Base-by-base conservation (phyloP, 2,888 invertebrate species). In the Spilarctia lutea region DNA sequence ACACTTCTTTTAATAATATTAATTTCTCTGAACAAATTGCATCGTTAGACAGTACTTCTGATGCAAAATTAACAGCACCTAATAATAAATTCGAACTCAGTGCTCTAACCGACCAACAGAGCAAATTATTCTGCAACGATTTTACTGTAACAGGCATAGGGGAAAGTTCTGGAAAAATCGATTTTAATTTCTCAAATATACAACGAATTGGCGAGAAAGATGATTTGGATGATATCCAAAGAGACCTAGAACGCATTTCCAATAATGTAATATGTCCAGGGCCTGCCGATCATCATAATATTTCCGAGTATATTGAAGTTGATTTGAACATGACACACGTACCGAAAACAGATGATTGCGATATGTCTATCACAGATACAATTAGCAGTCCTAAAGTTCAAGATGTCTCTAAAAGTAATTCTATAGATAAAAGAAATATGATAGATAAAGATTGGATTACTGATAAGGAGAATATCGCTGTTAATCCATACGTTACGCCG, bases 281-380 rank as follows among this genome's bases (percentile, higher is more conserved):
- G 0, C 89, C 90, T 27, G 81, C 76, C 24, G 86, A 83, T 11
- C 78, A 78, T 10, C 88, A 83, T 8, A 87, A 90, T 66, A 74
- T 91, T 24, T 94, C 94, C 0, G 93, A 93, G 70, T 94, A 93
- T 73, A 92, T 94, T 39, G 94, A 94, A 81, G 81, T 95, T 0
- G 95, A 95, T 87, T 79, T 95, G 2, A 92, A 95, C 63, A 87
- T 85, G 76, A 95, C 94, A 0, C 89, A 90, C 60, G 85, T 87
- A 13, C 84, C 88, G 2, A 84, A 76, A 3, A 88, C 84, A 66
- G 90, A 92, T 35, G 91, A 89, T 10, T 91, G 89, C 24, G 93
- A 95, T 79, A 94, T 95, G 94, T 94, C 95, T 0, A 93, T 95
- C 56, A 95, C 95, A 1, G 93, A 94, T 45, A 92, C 91, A 0